Evolutionary conservation across 1,140 invertebrate species (phyloP).

Genomic region (Globodera ellingtonae): DNA sequence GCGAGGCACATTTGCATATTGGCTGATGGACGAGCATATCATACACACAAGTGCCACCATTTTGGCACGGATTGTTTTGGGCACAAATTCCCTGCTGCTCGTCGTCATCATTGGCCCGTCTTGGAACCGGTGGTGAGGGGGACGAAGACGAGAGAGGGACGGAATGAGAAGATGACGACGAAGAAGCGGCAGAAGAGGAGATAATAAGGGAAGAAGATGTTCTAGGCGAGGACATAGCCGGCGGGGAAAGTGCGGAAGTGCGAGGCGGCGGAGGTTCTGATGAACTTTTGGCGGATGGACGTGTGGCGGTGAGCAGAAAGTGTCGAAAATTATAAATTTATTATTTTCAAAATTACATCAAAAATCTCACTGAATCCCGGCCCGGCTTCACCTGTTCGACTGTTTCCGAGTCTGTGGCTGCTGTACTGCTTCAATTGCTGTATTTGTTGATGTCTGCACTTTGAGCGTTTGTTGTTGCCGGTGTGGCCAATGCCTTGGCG

Average conservation of each 20-base stretch:
- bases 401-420: too few species aligned
- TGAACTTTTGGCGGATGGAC: neutral
- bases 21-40: constrained; percentile 24
- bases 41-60: constrained; percentile 39
- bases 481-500: neutral
- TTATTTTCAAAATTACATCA: too few species aligned
- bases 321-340: neutral
- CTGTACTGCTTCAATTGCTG: too few species aligned
- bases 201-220: too few species aligned
- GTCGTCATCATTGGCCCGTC: neutral
- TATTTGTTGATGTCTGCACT: too few species aligned
- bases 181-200: neutral
- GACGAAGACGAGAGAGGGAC: neutral
- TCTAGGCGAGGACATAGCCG: neutral
- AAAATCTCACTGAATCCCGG: too few species aligned
- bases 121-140: neutral
- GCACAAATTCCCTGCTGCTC: constrained; percentile 11
- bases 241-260: neutral
- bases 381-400: neutral
- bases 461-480: neutral
- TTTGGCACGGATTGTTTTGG: constrained; percentile 36
- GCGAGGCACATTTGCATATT: constrained; percentile 36
- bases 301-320: neutral
- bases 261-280: neutral
- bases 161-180: neutral